Evolutionary conservation across 2,113 vertebrate genomes (phyloP).

Genomic region (Oenanthe melanoleuca): DNA sequence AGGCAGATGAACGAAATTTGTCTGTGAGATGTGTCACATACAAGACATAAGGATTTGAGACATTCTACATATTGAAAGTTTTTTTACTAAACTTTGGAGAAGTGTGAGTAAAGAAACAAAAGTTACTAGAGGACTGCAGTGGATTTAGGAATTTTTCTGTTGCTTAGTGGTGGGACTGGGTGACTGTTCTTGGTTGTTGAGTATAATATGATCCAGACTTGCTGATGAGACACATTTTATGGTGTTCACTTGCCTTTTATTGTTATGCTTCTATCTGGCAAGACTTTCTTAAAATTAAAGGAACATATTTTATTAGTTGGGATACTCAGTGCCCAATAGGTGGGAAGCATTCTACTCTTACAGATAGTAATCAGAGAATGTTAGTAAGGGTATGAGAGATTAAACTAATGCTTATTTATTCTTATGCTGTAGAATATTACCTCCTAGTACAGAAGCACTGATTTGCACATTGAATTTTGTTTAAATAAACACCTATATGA

Average conservation of each 20-base stretch:
- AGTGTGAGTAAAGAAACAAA: not conserved
- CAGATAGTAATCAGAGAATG: not conserved
- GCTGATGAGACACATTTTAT: not conserved
- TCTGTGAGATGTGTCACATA: not conserved
- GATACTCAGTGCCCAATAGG: not conserved
- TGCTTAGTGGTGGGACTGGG: fast-evolving
- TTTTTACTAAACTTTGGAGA: not conserved
- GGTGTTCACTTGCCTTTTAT: not conserved
- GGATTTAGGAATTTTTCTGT: not conserved
- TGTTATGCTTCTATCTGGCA: not conserved
- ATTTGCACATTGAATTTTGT: not conserved
- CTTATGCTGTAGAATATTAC: not conserved
- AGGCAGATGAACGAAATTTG: not conserved
- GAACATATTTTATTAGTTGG: not conserved
- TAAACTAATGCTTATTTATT: not conserved
- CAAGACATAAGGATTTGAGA: not conserved
- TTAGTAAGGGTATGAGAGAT: not conserved
- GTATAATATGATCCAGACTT: not conserved
- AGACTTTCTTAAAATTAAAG: not conserved
- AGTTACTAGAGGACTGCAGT: not conserved
- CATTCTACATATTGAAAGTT: not conserved
- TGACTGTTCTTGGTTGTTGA: not conserved
- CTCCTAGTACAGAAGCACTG: not conserved
- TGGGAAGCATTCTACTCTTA: not conserved
- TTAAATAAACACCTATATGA: not conserved